Percentiles rank a stretch among this genome's conserved stretches.
phyloP scores from a whole-genome alignment of 2,113 vertebrate genomes.

The Prunella fulvescens region DNA sequence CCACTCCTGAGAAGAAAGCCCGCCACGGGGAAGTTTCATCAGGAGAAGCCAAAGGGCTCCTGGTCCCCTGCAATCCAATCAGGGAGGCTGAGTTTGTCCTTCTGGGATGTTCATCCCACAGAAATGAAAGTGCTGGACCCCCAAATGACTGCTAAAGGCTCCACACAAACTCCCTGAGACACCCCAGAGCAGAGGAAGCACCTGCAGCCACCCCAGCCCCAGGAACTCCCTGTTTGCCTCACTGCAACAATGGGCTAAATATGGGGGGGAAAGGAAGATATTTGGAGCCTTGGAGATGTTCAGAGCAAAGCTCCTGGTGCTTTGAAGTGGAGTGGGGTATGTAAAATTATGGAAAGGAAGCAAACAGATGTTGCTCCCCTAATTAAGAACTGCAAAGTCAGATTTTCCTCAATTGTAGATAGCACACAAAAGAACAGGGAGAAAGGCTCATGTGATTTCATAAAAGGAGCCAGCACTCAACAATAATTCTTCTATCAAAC shows the following conservation, averaged over 20 bases:
- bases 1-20: too few relatives aligned
- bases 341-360: slow-evolving; percentile 34
- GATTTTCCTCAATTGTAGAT: neutral
- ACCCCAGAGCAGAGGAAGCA: neutral
- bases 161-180: too few relatives aligned
- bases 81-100: neutral
- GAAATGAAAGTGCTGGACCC: neutral
- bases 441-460: slow-evolving; percentile 17
- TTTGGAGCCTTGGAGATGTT: neutral
- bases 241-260: neutral
- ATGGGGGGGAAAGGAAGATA: accelerated
- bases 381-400: slow-evolving; percentile 21
- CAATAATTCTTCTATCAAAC: slow-evolving; percentile 42
- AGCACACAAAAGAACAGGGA: neutral
- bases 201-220: neutral
- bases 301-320: neutral
- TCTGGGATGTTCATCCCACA: neutral
- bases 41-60: neutral
- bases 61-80: neutral
- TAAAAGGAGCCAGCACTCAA: slow-evolving; percentile 10
- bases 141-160: neutral
- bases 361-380: slow-evolving; percentile 15
- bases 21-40: neutral
- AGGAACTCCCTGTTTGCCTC: neutral
- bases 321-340: neutral